phyloP scores from a whole-genome alignment of 64 coral and sea anemone genomes.

The Montipora sp. region DNA sequence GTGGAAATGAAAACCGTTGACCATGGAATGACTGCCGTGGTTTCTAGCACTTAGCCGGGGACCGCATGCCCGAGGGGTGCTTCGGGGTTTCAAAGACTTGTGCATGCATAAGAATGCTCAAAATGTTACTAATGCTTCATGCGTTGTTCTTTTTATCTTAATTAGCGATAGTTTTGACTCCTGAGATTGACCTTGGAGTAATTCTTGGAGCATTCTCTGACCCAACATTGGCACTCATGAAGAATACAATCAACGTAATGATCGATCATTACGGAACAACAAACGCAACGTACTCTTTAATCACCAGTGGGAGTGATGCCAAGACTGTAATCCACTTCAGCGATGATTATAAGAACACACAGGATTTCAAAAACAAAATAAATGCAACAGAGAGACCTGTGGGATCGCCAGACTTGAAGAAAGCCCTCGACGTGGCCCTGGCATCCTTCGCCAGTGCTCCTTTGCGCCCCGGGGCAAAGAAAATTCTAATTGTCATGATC shows the following conservation, averaged over 20 bases:
- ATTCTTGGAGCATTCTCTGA: slow-evolving; percentile 17
- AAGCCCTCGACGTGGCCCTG: slow-evolving; percentile 4
- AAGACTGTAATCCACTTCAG: neutral
- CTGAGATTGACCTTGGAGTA: slow-evolving; percentile 17
- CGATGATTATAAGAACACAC: slow-evolving; percentile 6
- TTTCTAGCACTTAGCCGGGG: no score
- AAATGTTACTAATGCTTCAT: neutral
- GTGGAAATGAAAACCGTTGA: no score
- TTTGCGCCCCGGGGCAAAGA: neutral
- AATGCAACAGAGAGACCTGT: neutral
- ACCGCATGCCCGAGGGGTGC: no score
- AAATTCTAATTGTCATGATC: slow-evolving; percentile 25
- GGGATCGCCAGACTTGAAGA: slow-evolving; percentile 19
- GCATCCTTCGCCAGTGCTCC: neutral
- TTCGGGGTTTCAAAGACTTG: no score
- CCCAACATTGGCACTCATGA: slow-evolving; percentile 11
- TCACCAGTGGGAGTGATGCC: slow-evolving; percentile 16
- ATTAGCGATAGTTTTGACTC: neutral
- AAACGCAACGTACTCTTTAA: neutral
- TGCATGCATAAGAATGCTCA: no score
- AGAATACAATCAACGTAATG: neutral
- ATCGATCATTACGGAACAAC: slow-evolving; percentile 33
- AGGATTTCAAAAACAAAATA: slow-evolving; percentile 7
- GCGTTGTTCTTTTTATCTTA: neutral
- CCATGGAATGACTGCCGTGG: no score